Conservation (phyloP, 2,113 vertebrate genomes). For the Tamias sibiricus region DNA sequence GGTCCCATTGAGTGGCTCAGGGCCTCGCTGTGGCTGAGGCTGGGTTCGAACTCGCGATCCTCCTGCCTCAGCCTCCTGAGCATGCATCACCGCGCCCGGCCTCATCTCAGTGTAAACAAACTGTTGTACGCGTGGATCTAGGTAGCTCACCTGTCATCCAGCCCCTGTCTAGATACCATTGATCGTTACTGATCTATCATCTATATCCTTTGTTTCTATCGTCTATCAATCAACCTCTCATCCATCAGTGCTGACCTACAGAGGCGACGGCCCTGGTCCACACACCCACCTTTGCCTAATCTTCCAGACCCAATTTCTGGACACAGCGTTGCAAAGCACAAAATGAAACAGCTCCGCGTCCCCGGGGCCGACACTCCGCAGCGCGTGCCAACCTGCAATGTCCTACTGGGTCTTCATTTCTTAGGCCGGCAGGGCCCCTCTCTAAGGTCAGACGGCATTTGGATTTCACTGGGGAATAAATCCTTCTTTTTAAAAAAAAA, state of each 20-base stretch:
- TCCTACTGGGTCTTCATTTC: neutral
- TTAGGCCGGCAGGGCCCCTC: neutral
- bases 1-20: no score
- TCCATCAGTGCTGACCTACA: neutral
- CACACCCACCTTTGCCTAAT: neutral
- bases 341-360: neutral
- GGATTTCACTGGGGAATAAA: neutral
- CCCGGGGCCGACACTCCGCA: fast-evolving
- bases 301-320: neutral
- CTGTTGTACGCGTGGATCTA: neutral
- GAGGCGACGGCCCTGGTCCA: neutral
- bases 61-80: no score
- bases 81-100: no score
- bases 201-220: neutral
- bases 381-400: neutral
- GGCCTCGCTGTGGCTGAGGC: no score
- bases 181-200: no score
- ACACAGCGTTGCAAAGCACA: neutral
- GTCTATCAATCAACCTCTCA: neutral
- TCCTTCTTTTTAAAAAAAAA: neutral
- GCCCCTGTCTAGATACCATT: neutral
- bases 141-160: no score
- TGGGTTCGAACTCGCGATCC: no score
- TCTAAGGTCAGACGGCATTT: neutral
- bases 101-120: no score